Evolutionary conservation across 2,113 vertebrate genomes (phyloP).

Genomic region (Trinectes maculatus): DNA sequence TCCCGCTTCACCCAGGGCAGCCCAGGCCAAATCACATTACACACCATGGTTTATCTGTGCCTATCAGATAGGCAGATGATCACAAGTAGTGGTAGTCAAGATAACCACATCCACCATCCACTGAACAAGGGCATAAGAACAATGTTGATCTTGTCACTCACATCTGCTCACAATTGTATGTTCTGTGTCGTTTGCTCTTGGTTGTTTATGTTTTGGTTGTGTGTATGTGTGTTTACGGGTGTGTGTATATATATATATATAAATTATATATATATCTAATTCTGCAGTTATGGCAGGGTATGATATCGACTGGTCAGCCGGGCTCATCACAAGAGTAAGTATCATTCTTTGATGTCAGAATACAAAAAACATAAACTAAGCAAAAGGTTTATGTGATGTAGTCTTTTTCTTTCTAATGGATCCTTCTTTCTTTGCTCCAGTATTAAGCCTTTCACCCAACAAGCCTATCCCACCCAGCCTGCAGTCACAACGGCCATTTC

Average conservation of each 20-base stretch:
- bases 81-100: conserved; percentile 71
- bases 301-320: conserved; percentile 96
- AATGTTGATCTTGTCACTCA: conserved; percentile 62
- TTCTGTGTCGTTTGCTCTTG: conserved; percentile 56
- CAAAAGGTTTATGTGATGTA: no score
- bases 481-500: conserved; percentile 94
- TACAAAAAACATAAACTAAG: neutral
- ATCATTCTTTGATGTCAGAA: neutral
- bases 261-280: conserved; percentile 65
- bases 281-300: conserved; percentile 96
- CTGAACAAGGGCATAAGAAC: conserved; percentile 54
- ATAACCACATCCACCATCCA: conserved; percentile 73
- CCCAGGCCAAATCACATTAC: conserved; percentile 78
- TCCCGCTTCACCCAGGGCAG: conserved; percentile 62
- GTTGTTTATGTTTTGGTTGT: no score
- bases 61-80: conserved; percentile 78
- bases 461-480: conserved; percentile 95
- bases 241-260: no score
- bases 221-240: no score
- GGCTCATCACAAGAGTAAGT: conserved; percentile 99
- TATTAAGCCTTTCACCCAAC: conserved; percentile 97
- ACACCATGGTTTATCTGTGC: conserved; percentile 69
- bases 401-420: conserved; percentile 10
- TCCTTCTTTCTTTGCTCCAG: conserved; percentile 76
- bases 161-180: conserved; percentile 59